phyloP scores from a whole-genome alignment of 2,113 vertebrate genomes.

The Ellobius talpinus region DNA sequence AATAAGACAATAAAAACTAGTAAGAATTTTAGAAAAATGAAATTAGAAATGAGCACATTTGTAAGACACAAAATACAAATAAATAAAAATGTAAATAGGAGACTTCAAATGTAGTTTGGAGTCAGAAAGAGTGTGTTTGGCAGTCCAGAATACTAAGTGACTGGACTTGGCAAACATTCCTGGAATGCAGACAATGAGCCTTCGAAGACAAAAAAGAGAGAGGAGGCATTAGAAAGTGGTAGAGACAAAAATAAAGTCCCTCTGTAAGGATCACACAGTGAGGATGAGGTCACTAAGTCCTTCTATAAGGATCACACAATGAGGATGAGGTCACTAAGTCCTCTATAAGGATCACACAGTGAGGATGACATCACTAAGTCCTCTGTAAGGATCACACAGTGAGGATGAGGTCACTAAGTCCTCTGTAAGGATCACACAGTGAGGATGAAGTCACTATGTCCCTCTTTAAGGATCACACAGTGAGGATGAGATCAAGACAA shows the following conservation, averaged over 20 bases:
- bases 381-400: background rate
- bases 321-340: slow-evolving; percentile 10
- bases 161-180: slow-evolving; percentile 30
- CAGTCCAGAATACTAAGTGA: slow-evolving; percentile 13
- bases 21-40: slow-evolving; percentile 29
- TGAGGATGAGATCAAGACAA: slow-evolving; percentile 45
- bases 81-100: slow-evolving; percentile 18
- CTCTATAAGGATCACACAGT: background rate
- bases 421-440: background rate
- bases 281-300: slow-evolving; percentile 5
- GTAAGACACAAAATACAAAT: slow-evolving; percentile 16
- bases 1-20: background rate
- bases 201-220: slow-evolving; percentile 39
- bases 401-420: slow-evolving; percentile 11
- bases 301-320: background rate
- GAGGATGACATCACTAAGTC: background rate
- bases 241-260: slow-evolving; percentile 35
- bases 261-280: background rate
- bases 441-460: slow-evolving; percentile 1
- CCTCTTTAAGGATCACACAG: background rate
- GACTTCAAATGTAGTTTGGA: slow-evolving; percentile 41
- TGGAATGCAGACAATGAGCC: background rate
- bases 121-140: background rate
- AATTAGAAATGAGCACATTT: slow-evolving; percentile 40
- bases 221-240: slow-evolving; percentile 45